These are phyloP conservation scores for Patella depressa DNA, from an alignment of 2,888 invertebrate species.

Conservation along the genomic window DNA sequence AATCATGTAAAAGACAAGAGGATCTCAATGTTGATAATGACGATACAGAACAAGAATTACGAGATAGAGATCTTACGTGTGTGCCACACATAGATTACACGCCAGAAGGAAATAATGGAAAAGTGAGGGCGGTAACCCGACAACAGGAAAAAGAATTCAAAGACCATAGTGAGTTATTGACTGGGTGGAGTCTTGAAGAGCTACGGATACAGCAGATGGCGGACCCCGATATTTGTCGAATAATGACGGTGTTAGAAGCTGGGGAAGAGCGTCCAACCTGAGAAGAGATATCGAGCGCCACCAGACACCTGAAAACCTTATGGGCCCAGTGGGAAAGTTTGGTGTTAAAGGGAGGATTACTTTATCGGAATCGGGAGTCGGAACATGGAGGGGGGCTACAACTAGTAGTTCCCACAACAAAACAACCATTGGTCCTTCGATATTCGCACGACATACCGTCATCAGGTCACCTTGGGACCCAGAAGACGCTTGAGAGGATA, in stretches of 20 bases:
- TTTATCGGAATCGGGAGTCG: constrained; percentile 31
- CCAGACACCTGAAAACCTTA: constrained; percentile 27
- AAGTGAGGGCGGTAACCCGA: no score
- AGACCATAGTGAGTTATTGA: no score
- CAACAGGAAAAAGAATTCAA: no score
- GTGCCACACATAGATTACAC: no score
- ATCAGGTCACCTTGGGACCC: background rate
- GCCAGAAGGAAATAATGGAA: no score
- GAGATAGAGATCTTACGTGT: no score
- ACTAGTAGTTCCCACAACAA: background rate
- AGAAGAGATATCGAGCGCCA: constrained; percentile 18
- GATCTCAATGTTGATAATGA: background rate
- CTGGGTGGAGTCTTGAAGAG: no score
- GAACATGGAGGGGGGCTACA: constrained; percentile 14
- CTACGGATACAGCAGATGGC: no score
- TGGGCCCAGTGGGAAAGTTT: constrained; percentile 42
- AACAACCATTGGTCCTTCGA: background rate
- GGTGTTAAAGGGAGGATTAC: constrained; percentile 25
- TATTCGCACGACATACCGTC: constrained; percentile 1
- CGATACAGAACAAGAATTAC: background rate
- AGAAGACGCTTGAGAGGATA: background rate
- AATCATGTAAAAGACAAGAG: background rate
- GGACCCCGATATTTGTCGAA: no score
- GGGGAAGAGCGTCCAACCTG: constrained; percentile 18
- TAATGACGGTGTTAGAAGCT: no score